Base-by-base conservation (phyloP, 2,888 invertebrate species). In the Archips crataeganus region DNA sequence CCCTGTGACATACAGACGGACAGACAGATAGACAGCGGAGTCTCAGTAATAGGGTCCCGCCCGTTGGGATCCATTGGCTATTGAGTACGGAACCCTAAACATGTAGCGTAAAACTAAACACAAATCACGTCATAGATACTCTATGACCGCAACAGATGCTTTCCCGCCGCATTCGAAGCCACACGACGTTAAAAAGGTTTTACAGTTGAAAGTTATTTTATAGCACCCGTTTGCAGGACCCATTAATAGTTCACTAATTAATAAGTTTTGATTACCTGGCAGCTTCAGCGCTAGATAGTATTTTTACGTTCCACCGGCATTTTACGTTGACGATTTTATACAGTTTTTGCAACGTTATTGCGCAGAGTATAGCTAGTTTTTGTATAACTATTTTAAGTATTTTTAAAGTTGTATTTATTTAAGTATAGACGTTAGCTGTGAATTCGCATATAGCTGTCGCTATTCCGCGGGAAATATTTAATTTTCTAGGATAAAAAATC, bases 241-340 rank as follows among this genome's bases (percentile, higher is more conserved):
- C 84, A 86, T 85, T 86, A 32, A 69, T 57, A 36, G 87, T 84
- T 80, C 79, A 72, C 89, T 88, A 85, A 91, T 91, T 91, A 92
- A 90, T 90, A 90, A 90, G 87, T 90, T 92, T 92, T 92, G 90
- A 92, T 91, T 91, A 86, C 84, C 82, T 83, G 84, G 42, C 67
- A 45, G 4, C 68, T 71, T 32, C 63, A 11, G 23, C 15, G 15
- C 45, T n/a, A 62, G 42, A 15, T 15, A 54, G 66, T 57, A 47
- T 63, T 63, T 60, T 68, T 32, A 23, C 42, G 45, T 34, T 57
- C 32, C 32, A 13, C 23, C 11, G 13, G 3, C 9, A 23, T 15
- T 54, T 23, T 15, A 54, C 51, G 15, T 15, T 9, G 51, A 54
- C 51, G 51, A 15, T 54, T 54, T 54, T 15, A 6, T 51, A 8